These are phyloP conservation scores for Cantharis rufa DNA, from an alignment of 2,888 invertebrate genomes.

Conservation along the genomic window DNA sequence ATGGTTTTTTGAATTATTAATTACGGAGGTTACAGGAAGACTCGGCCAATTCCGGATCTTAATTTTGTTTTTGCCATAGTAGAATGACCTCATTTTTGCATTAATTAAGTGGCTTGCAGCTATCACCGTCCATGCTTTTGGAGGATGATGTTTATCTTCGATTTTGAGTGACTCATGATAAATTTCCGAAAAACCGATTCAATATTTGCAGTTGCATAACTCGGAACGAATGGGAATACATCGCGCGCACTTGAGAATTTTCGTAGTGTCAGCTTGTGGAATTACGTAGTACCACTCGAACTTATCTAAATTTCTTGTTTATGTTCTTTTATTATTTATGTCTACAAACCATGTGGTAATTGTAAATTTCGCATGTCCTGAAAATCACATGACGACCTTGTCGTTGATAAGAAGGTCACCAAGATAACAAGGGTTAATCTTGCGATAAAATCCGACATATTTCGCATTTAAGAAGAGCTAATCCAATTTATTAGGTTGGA, in stretches of 20 bases:
- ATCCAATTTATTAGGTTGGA: background rate
- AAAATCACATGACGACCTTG: conserved; percentile 24
- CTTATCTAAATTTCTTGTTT: background rate
- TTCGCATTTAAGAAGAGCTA: background rate
- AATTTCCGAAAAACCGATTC: background rate
- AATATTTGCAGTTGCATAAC: background rate
- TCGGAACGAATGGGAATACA: background rate
- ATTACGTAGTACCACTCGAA: background rate
- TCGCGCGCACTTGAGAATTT: background rate
- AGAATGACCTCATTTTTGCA: background rate
- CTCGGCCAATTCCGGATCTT: background rate
- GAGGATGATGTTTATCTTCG: background rate
- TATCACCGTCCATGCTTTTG: background rate
- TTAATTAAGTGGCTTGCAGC: background rate
- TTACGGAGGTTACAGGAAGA: background rate
- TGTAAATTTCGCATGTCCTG: conserved; percentile 13
- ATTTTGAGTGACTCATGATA: background rate
- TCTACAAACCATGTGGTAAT: background rate
- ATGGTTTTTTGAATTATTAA: too few relatives aligned
- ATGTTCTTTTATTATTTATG: background rate
- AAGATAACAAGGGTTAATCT: conserved; percentile 5
- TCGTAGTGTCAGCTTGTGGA: background rate
- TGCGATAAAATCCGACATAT: conserved; percentile 8
- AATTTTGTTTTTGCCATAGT: background rate
- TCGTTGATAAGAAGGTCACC: conserved; percentile 13